phyloP scores from a whole-genome alignment of 2,888 invertebrate species.

The Coelopa pilipes region DNA sequence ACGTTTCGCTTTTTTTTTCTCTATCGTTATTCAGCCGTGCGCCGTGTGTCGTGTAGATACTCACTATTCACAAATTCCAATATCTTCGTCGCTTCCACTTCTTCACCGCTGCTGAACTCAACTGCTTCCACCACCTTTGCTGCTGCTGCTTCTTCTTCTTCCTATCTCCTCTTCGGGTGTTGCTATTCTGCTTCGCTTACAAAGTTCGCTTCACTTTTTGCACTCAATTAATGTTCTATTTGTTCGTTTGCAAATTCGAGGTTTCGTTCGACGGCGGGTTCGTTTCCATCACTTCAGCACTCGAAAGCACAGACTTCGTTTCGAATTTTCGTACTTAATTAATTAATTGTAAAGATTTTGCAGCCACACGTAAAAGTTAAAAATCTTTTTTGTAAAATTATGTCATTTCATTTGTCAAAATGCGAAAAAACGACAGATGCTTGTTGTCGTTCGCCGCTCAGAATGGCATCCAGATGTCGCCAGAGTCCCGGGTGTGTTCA shows the following conservation, averaged over 20 bases:
- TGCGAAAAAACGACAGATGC: conserved; percentile 19
- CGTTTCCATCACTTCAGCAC: conserved; percentile 30
- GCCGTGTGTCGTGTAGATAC: conserved; percentile 41
- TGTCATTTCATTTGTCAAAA: conserved; percentile 42
- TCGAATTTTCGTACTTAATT: conserved; percentile 23
- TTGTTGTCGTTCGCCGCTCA: not conserved
- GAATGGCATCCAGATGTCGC: conserved; percentile 4
- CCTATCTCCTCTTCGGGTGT: conserved; percentile 44
- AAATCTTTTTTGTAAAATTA: conserved; percentile 40
- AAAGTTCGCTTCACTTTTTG: conserved; percentile 18
- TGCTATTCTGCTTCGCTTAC: conserved; percentile 40
- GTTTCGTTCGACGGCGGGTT: not conserved
- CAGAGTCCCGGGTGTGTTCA: not conserved
- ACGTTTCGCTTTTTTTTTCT: conserved; percentile 52
- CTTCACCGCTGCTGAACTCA: conserved; percentile 45
- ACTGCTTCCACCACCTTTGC: conserved; percentile 7
- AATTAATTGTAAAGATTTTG: conserved; percentile 23
- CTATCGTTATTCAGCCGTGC: conserved; percentile 54
- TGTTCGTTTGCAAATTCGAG: conserved; percentile 18
- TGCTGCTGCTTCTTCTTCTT: conserved; percentile 40
- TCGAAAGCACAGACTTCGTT: conserved; percentile 17
- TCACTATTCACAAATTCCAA: conserved; percentile 56
- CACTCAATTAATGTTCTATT: conserved; percentile 27
- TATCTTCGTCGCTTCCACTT: conserved; percentile 49
- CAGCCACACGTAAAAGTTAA: conserved; percentile 36